These are phyloP conservation scores for Trachelipus rathkii DNA, from an alignment of 1,140 invertebrate species.

Conservation along the genomic window DNA sequence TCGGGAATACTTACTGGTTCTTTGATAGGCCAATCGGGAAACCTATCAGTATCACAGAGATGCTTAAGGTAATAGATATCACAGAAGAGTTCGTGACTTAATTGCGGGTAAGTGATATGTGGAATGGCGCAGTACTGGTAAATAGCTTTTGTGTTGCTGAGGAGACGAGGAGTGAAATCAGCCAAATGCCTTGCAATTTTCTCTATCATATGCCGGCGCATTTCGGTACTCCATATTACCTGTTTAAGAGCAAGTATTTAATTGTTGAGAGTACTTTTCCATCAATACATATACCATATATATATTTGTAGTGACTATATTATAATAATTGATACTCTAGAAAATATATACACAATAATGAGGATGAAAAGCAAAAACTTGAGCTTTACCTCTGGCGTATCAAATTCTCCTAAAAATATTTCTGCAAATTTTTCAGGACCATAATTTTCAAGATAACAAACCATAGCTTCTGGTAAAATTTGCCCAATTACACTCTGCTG, in stretches of 20 bases:
- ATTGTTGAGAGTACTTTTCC: background rate
- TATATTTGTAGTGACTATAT: background rate
- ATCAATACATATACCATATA: background rate
- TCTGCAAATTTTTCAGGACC: slow-evolving; percentile 95
- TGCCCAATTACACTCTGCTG: slow-evolving; percentile 75
- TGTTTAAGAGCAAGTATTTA: background rate
- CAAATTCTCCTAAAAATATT: slow-evolving; percentile 97
- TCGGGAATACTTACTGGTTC: too few relatives aligned
- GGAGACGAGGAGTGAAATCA: slow-evolving; percentile 82
- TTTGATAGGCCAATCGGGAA: too few relatives aligned
- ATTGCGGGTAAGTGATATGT: slow-evolving; percentile 86
- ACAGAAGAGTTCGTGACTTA: slow-evolving; percentile 95
- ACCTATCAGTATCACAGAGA: slow-evolving; percentile 93
- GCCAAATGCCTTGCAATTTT: slow-evolving; percentile 93
- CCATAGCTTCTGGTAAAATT: slow-evolving; percentile 96
- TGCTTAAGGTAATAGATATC: slow-evolving; percentile 95
- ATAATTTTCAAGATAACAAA: slow-evolving; percentile 92
- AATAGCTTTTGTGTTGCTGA: slow-evolving; percentile 78
- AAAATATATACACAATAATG: too few relatives aligned
- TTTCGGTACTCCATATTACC: slow-evolving; percentile 76
- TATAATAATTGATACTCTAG: too few relatives aligned
- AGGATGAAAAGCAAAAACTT: background rate
- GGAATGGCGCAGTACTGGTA: slow-evolving; percentile 99
- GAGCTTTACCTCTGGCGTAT: slow-evolving; percentile 81
- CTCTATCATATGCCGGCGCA: slow-evolving; percentile 79